A percentile compares a stretch with the other conserved stretches of the same genome.
Evolutionary conservation across 2,797 vertebrate genomes (phyloP).

Genomic region (Hafferia zeledoni): DNA sequence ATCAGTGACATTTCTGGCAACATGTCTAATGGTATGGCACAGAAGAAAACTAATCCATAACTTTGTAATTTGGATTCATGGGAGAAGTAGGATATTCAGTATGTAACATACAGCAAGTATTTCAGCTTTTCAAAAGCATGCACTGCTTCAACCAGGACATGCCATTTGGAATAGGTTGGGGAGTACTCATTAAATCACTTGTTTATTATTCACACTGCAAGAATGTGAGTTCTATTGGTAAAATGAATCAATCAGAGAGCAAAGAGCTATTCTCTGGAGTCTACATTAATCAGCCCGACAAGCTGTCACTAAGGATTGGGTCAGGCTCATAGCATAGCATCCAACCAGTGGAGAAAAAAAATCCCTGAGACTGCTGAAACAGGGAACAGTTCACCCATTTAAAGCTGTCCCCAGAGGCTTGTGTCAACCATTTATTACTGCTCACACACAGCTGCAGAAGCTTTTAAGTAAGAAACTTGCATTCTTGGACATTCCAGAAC

Average conservation of each 20-base stretch:
- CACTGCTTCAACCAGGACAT: not conserved
- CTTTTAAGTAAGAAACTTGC: conserved; percentile 36
- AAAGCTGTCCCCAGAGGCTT: conserved; percentile 44
- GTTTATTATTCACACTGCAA: conserved; percentile 61
- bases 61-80: conserved; percentile 1
- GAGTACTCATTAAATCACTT: conserved; percentile 53
- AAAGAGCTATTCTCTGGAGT: conserved; percentile 62
- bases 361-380: conserved; percentile 11
- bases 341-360: conserved; percentile 2
- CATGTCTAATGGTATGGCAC: not conserved
- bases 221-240: conserved; percentile 48
- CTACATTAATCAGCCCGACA: conserved; percentile 67
- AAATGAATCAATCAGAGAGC: conserved; percentile 77
- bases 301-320: conserved; percentile 76
- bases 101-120: not conserved
- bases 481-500: not conserved
- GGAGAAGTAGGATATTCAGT: not conserved
- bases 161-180: not conserved
- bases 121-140: not conserved
- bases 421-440: conserved; percentile 39
- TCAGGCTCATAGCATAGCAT: conserved; percentile 39
- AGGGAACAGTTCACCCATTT: conserved; percentile 40
- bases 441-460: conserved; percentile 48
- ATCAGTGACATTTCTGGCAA: not conserved
- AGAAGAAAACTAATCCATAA: not conserved